Evolutionary conservation across 92 coral and sea anemone genomes (phyloP), one percentile per base, ranked within the genome.

Genomic region (Galaxea fascicularis): DNA sequence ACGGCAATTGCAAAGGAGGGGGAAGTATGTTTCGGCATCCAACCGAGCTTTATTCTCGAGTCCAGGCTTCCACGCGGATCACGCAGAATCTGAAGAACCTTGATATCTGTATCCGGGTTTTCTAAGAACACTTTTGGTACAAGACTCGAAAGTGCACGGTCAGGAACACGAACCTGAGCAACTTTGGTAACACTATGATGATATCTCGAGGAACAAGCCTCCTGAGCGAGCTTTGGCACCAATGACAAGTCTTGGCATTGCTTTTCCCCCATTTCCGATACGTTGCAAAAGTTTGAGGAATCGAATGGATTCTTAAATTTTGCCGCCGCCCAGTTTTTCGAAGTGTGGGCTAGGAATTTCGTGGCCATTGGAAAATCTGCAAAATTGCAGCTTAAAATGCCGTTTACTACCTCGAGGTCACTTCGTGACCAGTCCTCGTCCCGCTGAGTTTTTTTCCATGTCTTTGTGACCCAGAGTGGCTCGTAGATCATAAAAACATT

Each of bases 101-200:
- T 70, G 79, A 83, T 30, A 39, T 83, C 81, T 21, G 87, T 73
- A 13, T 83, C 81, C 24, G 66, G 81, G 58, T 83, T 83, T 28
- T 83, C 77, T 14, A 20, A 1, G 46, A 83, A 73, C 10, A 73
- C 62, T 16, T 73, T 71, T 20, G 87, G 87, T 4, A 73, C 72
- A 9, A 83, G 14, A 25, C 62, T 72, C 14, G 79, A 83, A 11
- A 83, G 57, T 15, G 44, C 16, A 28, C 35, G 31, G 58, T 41
- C 58, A 27, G 79, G 80, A 1, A 39, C 39, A 10, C 87, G 81
- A 9, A 62, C 81, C 27, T 83, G 81, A 11, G 74, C 87, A 18
- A 83, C 65, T 25, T 83, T 83, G 26, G 87, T 83, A 6, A 83
- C 87, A 20, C 87, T 83, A 73, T 83, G 87, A 0, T 74, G 60